Evolutionary conservation across 2,113 vertebrate species (phyloP).

Genomic region (Microcebus jonahi): DNA sequence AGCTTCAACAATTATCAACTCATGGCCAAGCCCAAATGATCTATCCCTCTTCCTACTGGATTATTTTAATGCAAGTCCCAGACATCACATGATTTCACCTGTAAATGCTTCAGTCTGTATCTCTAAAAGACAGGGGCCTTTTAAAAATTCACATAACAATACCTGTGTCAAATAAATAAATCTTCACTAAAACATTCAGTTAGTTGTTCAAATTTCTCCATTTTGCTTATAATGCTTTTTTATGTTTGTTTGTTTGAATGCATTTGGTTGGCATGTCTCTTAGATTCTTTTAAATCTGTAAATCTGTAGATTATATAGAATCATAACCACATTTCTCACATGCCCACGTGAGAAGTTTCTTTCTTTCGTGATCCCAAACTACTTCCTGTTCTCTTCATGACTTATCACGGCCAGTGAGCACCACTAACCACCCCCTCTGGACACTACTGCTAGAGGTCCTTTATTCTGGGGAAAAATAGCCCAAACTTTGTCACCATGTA

Average conservation of each 20-base stretch:
- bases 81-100: not conserved
- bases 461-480: not conserved
- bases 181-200: not conserved
- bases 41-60: not conserved
- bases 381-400: not conserved
- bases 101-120: not conserved
- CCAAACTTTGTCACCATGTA: not conserved
- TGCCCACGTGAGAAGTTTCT: not conserved
- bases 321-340: not conserved
- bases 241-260: not conserved
- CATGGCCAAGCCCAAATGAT: not conserved
- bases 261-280: not conserved
- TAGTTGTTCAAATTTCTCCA: not conserved
- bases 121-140: not conserved
- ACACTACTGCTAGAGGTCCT: not conserved
- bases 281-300: not conserved
- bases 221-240: not conserved
- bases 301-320: not conserved
- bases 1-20: not conserved
- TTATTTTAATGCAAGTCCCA: constrained; percentile 6
- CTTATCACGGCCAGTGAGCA: accelerated
- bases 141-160: not conserved
- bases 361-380: not conserved
- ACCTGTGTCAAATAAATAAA: not conserved
- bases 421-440: not conserved